A percentile compares a stretch with the other conserved stretches of the same genome.
phyloP scores from a whole-genome alignment of 1,140 invertebrate species.

The Drosophila rufa region DNA sequence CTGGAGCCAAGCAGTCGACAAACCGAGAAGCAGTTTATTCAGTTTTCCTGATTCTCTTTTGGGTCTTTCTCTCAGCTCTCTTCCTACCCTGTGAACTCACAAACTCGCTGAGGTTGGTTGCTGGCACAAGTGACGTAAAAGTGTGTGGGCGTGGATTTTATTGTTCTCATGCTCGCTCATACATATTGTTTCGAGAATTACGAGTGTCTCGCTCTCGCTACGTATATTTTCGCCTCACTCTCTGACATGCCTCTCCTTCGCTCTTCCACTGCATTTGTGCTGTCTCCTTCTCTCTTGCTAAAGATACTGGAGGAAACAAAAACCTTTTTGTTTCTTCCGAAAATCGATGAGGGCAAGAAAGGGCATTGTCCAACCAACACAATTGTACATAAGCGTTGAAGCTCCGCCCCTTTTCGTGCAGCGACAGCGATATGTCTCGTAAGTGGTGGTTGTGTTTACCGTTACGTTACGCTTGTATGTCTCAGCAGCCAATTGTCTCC shows the following conservation, averaged over 20 bases:
- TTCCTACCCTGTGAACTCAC: constrained; percentile 31
- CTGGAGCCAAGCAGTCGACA: constrained; percentile 6
- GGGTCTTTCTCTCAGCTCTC: constrained; percentile 13
- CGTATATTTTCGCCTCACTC: constrained; percentile 16
- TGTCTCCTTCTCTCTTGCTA: constrained; percentile 17
- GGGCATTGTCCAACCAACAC: constrained; percentile 59
- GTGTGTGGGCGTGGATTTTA: constrained; percentile 69
- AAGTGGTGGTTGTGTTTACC: constrained; percentile 37
- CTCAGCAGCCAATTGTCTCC: constrained; percentile 70
- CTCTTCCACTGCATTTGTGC: constrained; percentile 7
- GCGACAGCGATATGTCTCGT: constrained; percentile 3
- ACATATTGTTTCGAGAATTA: constrained; percentile 67
- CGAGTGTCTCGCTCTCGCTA: constrained; percentile 47
- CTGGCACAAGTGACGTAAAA: constrained; percentile 26
- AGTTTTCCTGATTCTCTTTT: constrained; percentile 22
- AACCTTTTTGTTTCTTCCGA: constrained; percentile 45
- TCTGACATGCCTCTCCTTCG: constrained; percentile 1
- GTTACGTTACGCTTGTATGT: constrained; percentile 60
- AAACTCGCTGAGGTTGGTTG: constrained; percentile 49
- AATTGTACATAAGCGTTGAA: constrained; percentile 31
- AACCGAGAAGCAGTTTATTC: constrained; percentile 19
- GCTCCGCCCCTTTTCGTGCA: constrained; percentile 63
- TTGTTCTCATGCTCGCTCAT: constrained; percentile 47
- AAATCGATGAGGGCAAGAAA: constrained; percentile 60
- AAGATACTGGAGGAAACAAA: constrained; percentile 36